A percentile compares a stretch with the other conserved stretches of the same genome.
phyloP scores from a whole-genome alignment of 92 coral and sea anemone genomes.

The Epizoanthus ramosus region DNA sequence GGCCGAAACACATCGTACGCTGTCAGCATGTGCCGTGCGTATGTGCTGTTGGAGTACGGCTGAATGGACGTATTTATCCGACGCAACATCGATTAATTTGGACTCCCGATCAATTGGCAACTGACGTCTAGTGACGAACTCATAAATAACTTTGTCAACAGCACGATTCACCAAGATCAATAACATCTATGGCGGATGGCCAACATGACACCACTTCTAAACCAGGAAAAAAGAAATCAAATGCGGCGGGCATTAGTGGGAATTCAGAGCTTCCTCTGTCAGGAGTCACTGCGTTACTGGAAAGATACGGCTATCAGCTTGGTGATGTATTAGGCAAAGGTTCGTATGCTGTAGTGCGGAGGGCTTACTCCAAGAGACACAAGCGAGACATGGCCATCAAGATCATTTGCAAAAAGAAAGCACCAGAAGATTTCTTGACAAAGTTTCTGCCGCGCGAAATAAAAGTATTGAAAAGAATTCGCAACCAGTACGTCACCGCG shows the following conservation, averaged over 20 bases:
- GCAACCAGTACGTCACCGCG: constrained; percentile 77
- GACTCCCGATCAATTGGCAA: not conserved
- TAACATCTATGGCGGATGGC: constrained; percentile 31
- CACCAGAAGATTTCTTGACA: constrained; percentile 94
- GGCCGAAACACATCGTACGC: too few species aligned
- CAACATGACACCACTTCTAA: constrained; percentile 26
- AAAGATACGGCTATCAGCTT: constrained; percentile 92
- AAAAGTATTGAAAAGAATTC: constrained; percentile 86
- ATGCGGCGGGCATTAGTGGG: constrained; percentile 5
- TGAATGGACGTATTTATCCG: not conserved
- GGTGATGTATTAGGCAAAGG: constrained; percentile 98
- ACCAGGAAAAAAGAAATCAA: constrained; percentile 39
- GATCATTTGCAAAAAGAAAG: constrained; percentile 98
- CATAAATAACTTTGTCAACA: not conserved
- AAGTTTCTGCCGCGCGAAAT: constrained; percentile 97
- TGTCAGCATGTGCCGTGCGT: too few species aligned
- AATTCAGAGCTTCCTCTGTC: constrained; percentile 60
- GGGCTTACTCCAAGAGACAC: constrained; percentile 91
- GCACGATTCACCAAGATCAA: not conserved
- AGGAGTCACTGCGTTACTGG: constrained; percentile 88
- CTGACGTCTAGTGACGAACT: not conserved
- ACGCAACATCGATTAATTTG: not conserved
- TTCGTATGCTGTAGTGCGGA: constrained; percentile 93
- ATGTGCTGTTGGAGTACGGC: not conserved
- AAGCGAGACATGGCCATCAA: constrained; percentile 89